These are phyloP conservation scores for Drosophila paramelanica DNA, from an alignment of 2,888 invertebrate species.

Conservation along the genomic window DNA sequence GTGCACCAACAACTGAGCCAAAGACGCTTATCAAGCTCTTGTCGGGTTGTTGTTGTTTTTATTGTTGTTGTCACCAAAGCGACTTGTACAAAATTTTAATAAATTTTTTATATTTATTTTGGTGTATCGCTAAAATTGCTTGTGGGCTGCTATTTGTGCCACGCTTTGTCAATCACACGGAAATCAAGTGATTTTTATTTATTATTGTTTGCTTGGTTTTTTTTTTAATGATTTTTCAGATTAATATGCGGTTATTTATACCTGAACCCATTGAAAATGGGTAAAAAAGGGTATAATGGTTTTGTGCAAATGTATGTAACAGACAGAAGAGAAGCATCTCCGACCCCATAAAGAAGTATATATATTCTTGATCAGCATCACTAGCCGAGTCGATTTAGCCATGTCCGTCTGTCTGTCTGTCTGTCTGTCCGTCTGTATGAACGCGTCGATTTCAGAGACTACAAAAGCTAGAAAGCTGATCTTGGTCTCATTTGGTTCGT, in stretches of 20 bases:
- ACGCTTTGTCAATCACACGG: conserved; percentile 56
- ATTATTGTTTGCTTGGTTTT: not conserved
- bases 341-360: no score
- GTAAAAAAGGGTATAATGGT: no score
- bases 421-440: no score
- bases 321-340: no score
- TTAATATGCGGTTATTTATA: conserved; percentile 20
- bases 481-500: no score
- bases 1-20: conserved; percentile 21
- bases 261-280: no score
- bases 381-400: no score
- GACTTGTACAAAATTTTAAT: conserved; percentile 22
- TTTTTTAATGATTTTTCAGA: conserved; percentile 18
- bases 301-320: no score
- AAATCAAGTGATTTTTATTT: conserved; percentile 37
- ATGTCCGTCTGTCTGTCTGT: no score
- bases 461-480: no score
- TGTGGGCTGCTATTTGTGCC: conserved; percentile 46
- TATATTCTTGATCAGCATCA: no score
- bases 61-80: conserved; percentile 20
- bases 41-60: conserved; percentile 8
- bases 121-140: conserved; percentile 25
- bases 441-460: no score
- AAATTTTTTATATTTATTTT: not conserved
- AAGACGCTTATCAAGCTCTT: conserved; percentile 69